Conservation (phyloP, 2,113 vertebrate genomes). For the Bombycilla garrulus region DNA sequence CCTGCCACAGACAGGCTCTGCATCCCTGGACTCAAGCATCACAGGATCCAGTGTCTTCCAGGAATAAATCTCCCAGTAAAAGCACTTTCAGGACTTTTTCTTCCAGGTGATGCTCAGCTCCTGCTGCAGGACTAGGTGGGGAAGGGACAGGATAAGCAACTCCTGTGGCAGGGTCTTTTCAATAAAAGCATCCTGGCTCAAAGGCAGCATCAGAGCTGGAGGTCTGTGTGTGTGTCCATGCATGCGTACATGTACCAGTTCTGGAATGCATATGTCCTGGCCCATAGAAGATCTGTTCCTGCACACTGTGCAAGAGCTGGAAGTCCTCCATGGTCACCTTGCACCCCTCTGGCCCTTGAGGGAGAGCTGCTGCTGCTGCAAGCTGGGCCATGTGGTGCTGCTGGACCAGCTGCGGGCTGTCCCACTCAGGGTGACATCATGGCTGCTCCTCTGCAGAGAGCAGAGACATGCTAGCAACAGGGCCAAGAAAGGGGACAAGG, state of each 20-base stretch:
- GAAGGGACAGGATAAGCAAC: not conserved
- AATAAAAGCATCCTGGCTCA: conserved; percentile 65
- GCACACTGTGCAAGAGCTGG: not conserved
- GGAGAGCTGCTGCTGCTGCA: not conserved
- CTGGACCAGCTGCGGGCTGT: not conserved
- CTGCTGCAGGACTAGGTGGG: not conserved
- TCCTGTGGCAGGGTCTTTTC: conserved; percentile 27
- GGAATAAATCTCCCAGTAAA: conserved; percentile 34
- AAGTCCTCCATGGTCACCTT: not conserved
- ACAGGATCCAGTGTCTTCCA: conserved; percentile 63
- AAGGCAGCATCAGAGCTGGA: not conserved
- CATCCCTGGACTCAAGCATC: conserved; percentile 30
- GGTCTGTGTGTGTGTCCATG: not conserved
- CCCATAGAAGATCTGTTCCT: not conserved
- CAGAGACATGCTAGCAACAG: not conserved
- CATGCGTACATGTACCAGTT: accelerated
- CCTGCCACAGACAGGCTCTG: not conserved
- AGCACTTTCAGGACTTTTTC: conserved; percentile 56
- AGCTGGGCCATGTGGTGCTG: not conserved
- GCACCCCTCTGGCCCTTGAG: accelerated
- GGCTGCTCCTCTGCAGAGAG: not conserved
- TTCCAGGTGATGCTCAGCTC: conserved; percentile 33
- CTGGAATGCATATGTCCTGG: not conserved
- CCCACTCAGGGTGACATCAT: no score
- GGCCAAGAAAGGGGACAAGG: not conserved